Evolutionary conservation across 1,140 invertebrate species (phyloP), one percentile per base, ranked within the genome.

Genomic region (Ectropis grisescens): DNA sequence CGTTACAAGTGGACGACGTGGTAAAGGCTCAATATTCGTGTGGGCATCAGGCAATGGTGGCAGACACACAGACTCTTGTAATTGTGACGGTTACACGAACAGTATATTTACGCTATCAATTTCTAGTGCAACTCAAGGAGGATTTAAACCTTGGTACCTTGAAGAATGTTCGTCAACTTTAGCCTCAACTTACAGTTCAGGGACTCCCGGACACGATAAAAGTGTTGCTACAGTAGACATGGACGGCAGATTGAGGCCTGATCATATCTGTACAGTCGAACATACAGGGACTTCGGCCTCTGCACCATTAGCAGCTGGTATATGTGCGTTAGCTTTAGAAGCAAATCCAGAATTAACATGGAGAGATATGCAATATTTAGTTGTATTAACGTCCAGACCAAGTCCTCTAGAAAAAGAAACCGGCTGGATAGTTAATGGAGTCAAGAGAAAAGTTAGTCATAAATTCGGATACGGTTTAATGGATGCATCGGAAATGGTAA

Each of bases 11-110:
- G 97, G 97, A 14, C 89, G 97, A 13, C 88, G 91, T 51, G 97
- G 97, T 7, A 93, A 95, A 79, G 97, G 97, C 13, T 97, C 95
- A 11, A 98, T 99, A 55, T 99, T 98, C 82, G 95, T 99, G n/a
- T 99, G 97, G 97, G 97, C 98, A 1, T 97, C 95, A 2, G 97
- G 97, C 12, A 99, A 99, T 72, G 98, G 97, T 10, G 97, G 97
- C 4, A 87, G 93, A 33, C 90, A 96, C 61, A 93, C 93, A 1
- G 98, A 99, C 60, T 97, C 95, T 0, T 99, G 98, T 71, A 98
- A 98, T 81, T 98, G 97, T 84, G 98, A 99, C 76, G 97, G 97
- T 2, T 99, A 98, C 76, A 98, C 96, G 7, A 98, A 98, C 68
- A 97, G 94, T 47, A 98, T 99, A 64, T 98, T 98, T 81, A 99